Base-by-base conservation (phyloP, 1,140 invertebrate species). In the Sinonovacula constricta region DNA sequence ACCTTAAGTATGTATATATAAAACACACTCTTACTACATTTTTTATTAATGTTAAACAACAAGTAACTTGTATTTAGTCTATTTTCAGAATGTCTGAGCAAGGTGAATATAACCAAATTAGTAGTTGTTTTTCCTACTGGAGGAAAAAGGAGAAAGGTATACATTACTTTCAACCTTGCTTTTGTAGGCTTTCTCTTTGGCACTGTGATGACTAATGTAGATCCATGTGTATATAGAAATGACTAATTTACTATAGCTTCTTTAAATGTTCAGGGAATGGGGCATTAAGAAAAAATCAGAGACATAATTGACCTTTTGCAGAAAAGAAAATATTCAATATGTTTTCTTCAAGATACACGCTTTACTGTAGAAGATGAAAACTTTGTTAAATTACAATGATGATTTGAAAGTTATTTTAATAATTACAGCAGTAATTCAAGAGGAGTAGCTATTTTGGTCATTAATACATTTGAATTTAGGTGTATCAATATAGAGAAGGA, bases 391-490 rank as follows among this genome's bases (percentile, higher is more conserved):
- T 28, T 22, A n/a, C n/a, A 39, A 10, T 56, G 31, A 24, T 36
- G 22, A 51, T 65, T 18, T 18, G 60, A 60, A 33, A 26, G 39
- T 28, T 70, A 34, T 33, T 63, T 49, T 31, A 53, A 18, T 45
- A 45, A 57, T 45, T 62, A 30, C 49, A 49, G 18, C 15, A 79
- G 31, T 39, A 26, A 70, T 15, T 54, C 57, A 3, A 51, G 67
- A 45, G 77, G 77, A 18, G 68, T 65, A 30, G 67, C 67, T 7
- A 57, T 79, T 24, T 24, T 79, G 3, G 49, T 71, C 31, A 79
- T 65, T 22, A 79, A 79, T 45, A 65, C 54, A 36, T 66, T 71
- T 66, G 67, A 79, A 0, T 79, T 56, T 30, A 57, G 39, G 54
- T 33, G 65, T n/a, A 49, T 18, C 15, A 10, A 24, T 45, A 24